These are phyloP conservation scores for Lithophane leautieri DNA, from an alignment of 2,888 invertebrate species.

Conservation along the genomic window DNA sequence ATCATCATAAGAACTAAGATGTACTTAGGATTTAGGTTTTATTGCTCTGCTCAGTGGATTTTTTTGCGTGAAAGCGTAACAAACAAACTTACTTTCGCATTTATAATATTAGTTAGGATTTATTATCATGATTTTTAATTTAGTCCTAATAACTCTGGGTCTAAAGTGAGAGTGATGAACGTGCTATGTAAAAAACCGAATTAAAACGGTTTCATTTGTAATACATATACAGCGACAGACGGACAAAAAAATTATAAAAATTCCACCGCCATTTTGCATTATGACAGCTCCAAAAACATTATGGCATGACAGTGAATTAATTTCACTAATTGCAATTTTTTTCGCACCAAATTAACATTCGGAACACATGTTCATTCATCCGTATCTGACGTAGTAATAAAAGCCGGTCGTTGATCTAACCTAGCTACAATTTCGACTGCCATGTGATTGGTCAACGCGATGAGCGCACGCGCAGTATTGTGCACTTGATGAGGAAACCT, in stretches of 20 bases:
- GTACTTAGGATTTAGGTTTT: background rate
- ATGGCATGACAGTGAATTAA: slow-evolving; percentile 31
- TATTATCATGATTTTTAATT: background rate
- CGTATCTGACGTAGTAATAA: slow-evolving; percentile 68
- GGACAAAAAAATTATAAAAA: slow-evolving; percentile 25
- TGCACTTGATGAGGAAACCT: slow-evolving; percentile 73
- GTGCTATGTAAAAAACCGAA: slow-evolving; percentile 28
- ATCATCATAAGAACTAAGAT: background rate
- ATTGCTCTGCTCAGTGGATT: background rate
- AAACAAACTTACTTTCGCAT: no score
- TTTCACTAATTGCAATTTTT: slow-evolving; percentile 35
- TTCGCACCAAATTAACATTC: slow-evolving; percentile 49
- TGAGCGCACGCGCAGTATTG: slow-evolving; percentile 58
- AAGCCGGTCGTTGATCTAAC: slow-evolving; percentile 74
- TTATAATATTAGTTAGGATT: no score
- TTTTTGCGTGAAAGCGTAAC: no score
- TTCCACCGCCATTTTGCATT: slow-evolving; percentile 15
- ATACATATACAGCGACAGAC: slow-evolving; percentile 4
- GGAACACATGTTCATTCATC: slow-evolving; percentile 66
- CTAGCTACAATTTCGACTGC: slow-evolving; percentile 53
- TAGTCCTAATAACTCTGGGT: slow-evolving; percentile 7
- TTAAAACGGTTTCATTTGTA: slow-evolving; percentile 28
- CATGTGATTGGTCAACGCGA: slow-evolving; percentile 48
- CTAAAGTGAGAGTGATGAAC: slow-evolving; percentile 40
- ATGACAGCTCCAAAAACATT: slow-evolving; percentile 29